Evolutionary conservation across 1,140 invertebrate species (phyloP), one percentile per base, ranked within the genome.

Genomic region (Bactericera cockerelli): DNA sequence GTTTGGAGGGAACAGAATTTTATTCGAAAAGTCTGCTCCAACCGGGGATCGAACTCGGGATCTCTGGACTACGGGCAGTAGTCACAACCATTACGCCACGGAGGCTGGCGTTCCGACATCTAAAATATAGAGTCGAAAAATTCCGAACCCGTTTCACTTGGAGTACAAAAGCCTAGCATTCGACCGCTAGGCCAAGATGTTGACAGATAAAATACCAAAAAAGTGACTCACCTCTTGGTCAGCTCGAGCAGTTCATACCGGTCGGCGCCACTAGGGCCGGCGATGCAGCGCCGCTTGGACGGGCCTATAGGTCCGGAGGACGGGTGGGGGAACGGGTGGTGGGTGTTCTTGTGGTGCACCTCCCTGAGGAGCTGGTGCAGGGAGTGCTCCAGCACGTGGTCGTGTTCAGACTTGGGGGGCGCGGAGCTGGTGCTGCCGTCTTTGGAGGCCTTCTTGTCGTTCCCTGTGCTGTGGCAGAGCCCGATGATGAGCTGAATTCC

Each of bases 371-470:
- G 71, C 72, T 97, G 93, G 74, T 98, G 93, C 25, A 98, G 72
- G 0, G 92, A 95, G 71, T 97, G 93, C 69, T 98, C 93, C 56
- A 98, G 70, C 6, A 97, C 93, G 70, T 95, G 90, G 74, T 96
- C 93, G 68, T 96, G 91, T 66, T 95, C 91, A 4, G 83, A 79
- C 70, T 83, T 82, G 2, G 75, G 72, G 14, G 77, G 69, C 1
- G 76, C 71, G 26, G 65, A 66, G 25, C 55, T 55, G 49, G 61
- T 58, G 42, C 57, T 19, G 26, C 60, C 26, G 42, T 64, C 11
- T 67, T 71, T 72, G n/a, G n/a, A n/a, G 61, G 79, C 79, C 22
- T 49, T 49, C 64, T 86, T 72, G 67, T 82, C 70, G 75, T 72
- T 74, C 10, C 77, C 78, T 38, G 82, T 86, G 56, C 84, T 86